Conservation (phyloP, 2,113 vertebrate genomes). For the Toxotes jaculatrix region DNA sequence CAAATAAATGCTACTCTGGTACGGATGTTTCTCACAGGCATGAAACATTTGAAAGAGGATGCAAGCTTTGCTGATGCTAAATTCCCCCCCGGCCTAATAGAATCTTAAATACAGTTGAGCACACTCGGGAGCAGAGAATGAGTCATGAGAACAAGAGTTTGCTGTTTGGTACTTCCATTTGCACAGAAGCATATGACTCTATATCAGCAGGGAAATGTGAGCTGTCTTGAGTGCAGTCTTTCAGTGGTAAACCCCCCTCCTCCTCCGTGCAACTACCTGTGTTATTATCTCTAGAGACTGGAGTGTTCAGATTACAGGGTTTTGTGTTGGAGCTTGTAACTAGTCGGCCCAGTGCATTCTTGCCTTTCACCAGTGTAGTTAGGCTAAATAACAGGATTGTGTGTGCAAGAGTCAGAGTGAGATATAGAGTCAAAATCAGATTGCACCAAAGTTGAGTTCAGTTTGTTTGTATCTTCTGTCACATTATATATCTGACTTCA, state of each 20-base stretch:
- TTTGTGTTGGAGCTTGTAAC: slow-evolving; percentile 75
- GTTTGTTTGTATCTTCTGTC: background rate
- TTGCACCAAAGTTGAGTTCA: background rate
- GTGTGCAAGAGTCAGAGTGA: slow-evolving; percentile 19
- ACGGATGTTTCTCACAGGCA: background rate
- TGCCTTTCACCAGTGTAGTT: slow-evolving; percentile 61
- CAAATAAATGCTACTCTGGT: background rate
- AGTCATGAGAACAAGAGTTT: slow-evolving; percentile 46
- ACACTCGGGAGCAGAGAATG: slow-evolving; percentile 27
- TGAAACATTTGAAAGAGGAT: slow-evolving; percentile 28
- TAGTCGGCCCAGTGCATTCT: slow-evolving; percentile 55
- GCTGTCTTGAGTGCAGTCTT: slow-evolving; percentile 41
- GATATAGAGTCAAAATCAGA: background rate
- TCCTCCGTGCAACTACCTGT: slow-evolving; percentile 56
- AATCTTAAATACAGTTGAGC: slow-evolving; percentile 28
- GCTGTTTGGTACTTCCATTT: slow-evolving; percentile 36
- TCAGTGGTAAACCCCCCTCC: slow-evolving; percentile 17
- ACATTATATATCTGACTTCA: background rate
- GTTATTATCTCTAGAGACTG: slow-evolving; percentile 68
- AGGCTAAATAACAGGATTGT: slow-evolving; percentile 45
- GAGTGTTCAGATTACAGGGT: slow-evolving; percentile 75
- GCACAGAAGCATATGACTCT: slow-evolving; percentile 36
- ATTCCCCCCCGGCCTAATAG: slow-evolving; percentile 31
- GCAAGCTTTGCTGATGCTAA: slow-evolving; percentile 23
- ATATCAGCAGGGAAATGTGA: slow-evolving; percentile 47